Evolutionary conservation across 53 echinoderm and acorn worm genomes (phyloP).

Genomic region (Henricia sp.): DNA sequence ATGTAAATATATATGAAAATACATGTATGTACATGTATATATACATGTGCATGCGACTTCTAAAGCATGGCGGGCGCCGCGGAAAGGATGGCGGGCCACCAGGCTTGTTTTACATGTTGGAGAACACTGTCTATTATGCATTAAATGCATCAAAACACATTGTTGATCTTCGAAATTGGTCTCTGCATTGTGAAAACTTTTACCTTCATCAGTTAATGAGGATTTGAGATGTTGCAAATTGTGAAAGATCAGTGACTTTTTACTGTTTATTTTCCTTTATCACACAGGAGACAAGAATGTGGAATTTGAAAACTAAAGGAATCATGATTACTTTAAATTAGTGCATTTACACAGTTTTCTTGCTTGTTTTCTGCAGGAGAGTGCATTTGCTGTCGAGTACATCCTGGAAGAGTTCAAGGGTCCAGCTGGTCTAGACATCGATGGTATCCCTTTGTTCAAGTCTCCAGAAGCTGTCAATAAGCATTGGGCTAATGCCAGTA

Average conservation of each 20-base stretch:
- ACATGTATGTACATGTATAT: too few relatives aligned
- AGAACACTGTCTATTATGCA: too few relatives aligned
- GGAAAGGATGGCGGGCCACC: too few relatives aligned
- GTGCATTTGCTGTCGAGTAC: constrained; percentile 51
- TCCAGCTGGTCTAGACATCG: constrained; percentile 71
- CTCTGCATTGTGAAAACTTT: constrained; percentile 1
- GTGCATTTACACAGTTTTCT: background rate
- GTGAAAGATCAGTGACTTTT: background rate
- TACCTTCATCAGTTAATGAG: constrained; percentile 1
- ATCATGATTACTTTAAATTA: background rate
- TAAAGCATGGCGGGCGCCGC: too few relatives aligned
- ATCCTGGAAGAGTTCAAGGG: constrained; percentile 70
- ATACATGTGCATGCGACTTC: too few relatives aligned
- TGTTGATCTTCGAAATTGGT: background rate
- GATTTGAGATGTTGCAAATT: constrained; percentile 2
- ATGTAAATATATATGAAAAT: too few relatives aligned
- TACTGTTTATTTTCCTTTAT: background rate
- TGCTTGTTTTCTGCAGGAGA: constrained; percentile 59
- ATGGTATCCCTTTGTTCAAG: constrained; percentile 68
- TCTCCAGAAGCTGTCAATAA: constrained; percentile 56
- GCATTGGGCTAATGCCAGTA: constrained; percentile 58
- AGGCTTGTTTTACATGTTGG: too few relatives aligned
- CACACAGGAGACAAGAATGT: background rate
- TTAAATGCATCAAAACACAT: constrained; percentile 1
- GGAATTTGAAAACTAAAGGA: constrained; percentile 8